These are phyloP conservation scores for Atethmia centrago DNA, from an alignment of 2,888 invertebrate genomes.

Conservation along the genomic window DNA sequence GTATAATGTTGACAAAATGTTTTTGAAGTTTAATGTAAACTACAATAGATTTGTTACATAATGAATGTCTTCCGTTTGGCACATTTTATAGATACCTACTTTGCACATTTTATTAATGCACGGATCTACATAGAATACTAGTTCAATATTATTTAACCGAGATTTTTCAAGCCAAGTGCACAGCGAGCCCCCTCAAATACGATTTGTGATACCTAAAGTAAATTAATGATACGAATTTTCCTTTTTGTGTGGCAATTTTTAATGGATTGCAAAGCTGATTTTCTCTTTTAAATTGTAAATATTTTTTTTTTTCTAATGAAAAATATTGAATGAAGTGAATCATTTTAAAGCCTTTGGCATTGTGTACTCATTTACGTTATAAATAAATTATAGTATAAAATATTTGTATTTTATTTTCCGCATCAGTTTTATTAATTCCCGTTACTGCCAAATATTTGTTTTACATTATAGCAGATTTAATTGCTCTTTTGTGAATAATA, in stretches of 20 bases:
- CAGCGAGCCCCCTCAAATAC: slow-evolving; percentile 85
- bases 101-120: slow-evolving; percentile 87
- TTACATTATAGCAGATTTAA: slow-evolving; percentile 40
- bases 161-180: slow-evolving; percentile 84
- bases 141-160: slow-evolving; percentile 72
- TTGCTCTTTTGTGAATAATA: slow-evolving; percentile 65
- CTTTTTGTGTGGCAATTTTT: slow-evolving; percentile 83
- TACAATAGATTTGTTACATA: slow-evolving; percentile 98
- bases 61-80: slow-evolving; percentile 91
- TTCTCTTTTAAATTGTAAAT: slow-evolving; percentile 88
- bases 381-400: slow-evolving; percentile 90
- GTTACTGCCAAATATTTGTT: slow-evolving; percentile 20
- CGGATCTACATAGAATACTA: slow-evolving; percentile 73
- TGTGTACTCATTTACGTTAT: slow-evolving; percentile 91
- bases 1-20: slow-evolving; percentile 86
- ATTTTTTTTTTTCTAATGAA: slow-evolving; percentile 85
- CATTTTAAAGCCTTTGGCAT: slow-evolving; percentile 90
- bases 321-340: slow-evolving; percentile 89
- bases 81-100: slow-evolving; percentile 86
- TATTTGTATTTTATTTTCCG: slow-evolving; percentile 70
- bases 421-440: slow-evolving; percentile 24
- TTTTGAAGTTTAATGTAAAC: slow-evolving; percentile 83
- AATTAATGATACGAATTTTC: slow-evolving; percentile 77
- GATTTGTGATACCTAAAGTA: slow-evolving; percentile 87
- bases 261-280: slow-evolving; percentile 87